Conservation (phyloP, 2,888 invertebrate genomes). For the Perdita meconis region DNA sequence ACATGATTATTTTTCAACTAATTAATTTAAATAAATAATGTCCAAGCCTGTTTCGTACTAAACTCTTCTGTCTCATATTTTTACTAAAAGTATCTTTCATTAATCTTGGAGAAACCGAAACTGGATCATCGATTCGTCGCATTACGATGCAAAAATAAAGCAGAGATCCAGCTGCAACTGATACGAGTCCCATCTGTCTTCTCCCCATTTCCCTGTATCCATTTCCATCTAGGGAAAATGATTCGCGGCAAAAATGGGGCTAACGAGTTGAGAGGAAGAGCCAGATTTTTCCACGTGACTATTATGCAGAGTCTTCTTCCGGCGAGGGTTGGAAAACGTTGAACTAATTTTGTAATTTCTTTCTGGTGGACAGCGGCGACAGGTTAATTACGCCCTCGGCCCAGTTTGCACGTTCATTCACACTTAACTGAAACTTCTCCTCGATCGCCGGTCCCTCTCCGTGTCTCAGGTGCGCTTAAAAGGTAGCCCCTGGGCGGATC, state of each 20-base stretch:
- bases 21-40: too few species aligned
- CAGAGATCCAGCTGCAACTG: neutral
- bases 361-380: neutral
- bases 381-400: constrained; percentile 37
- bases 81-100: too few species aligned
- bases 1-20: too few species aligned
- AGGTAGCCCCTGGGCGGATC: constrained; percentile 40
- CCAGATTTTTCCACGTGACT: constrained; percentile 17
- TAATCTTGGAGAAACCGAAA: too few species aligned
- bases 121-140: too few species aligned
- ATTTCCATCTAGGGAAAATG: constrained; percentile 16
- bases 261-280: constrained; percentile 28
- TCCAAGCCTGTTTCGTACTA: too few species aligned
- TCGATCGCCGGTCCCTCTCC: neutral
- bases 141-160: too few species aligned
- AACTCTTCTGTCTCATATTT: too few species aligned
- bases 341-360: constrained; percentile 48
- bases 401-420: constrained; percentile 29
- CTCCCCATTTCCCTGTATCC: neutral
- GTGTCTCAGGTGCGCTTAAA: constrained; percentile 39
- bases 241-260: neutral
- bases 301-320: neutral
- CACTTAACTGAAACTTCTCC: constrained; percentile 29
- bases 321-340: neutral
- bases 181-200: neutral